Evolutionary conservation across 2,888 invertebrate genomes (phyloP).

Genomic region (Drosophila paranaensis): DNA sequence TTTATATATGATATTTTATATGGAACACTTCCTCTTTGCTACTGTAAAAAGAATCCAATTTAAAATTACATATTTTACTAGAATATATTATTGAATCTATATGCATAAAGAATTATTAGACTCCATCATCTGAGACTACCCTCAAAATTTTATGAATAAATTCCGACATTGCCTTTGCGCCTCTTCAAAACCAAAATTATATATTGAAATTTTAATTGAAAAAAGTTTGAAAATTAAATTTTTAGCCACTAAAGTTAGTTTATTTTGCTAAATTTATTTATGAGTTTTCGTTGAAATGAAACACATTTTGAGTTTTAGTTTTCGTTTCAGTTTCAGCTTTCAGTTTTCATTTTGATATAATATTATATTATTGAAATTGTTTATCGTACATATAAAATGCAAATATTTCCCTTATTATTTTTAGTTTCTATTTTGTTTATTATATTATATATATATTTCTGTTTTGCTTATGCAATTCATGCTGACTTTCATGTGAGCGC

Average conservation of each 20-base stretch:
- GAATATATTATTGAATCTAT: too few species aligned
- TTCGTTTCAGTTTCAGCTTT: neutral
- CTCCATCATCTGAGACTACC: too few species aligned
- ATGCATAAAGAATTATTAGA: too few species aligned
- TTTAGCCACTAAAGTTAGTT: neutral
- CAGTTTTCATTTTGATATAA: neutral
- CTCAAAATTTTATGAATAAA: too few species aligned
- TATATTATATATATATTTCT: neutral
- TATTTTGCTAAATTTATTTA: neutral
- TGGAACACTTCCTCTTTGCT: too few species aligned
- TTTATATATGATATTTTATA: too few species aligned
- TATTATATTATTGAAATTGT: neutral
- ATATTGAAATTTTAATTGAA: neutral
- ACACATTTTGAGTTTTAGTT: neutral
- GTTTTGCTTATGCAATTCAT: neutral
- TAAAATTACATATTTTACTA: neutral
- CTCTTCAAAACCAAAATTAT: neutral
- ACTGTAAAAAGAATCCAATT: too few species aligned
- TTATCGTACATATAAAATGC: neutral
- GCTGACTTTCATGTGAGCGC: constrained; percentile 1
- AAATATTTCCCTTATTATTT: neutral
- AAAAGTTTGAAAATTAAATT: neutral
- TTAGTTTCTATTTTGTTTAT: neutral
- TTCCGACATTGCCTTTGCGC: too few species aligned
- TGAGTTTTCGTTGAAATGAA: neutral